Evolutionary conservation across 2,797 vertebrate genomes (phyloP).

Genomic region (Macropodus opercularis): DNA sequence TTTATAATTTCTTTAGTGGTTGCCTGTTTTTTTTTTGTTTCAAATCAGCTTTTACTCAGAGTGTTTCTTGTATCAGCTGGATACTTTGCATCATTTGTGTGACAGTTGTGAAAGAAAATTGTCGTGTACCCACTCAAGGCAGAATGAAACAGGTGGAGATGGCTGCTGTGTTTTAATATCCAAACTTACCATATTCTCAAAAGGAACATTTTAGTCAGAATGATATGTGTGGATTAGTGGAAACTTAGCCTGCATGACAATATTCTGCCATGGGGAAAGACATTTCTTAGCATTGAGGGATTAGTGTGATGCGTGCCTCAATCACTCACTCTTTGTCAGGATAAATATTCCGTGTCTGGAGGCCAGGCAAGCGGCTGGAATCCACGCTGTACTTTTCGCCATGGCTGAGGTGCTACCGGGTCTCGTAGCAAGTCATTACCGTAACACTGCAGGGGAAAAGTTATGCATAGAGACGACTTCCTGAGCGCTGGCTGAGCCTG

Average conservation of each 20-base stretch:
- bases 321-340: conserved; percentile 67
- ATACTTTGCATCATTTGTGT: conserved; percentile 16
- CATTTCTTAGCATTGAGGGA: conserved; percentile 69
- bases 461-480: conserved; percentile 69
- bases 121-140: conserved; percentile 8
- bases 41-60: conserved; percentile 20
- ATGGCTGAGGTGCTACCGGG: conserved; percentile 43
- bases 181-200: conserved; percentile 41
- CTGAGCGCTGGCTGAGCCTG: conserved; percentile 54
- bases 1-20: conserved; percentile 9
- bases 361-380: conserved; percentile 48
- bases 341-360: conserved; percentile 69
- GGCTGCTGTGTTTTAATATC: conserved; percentile 21
- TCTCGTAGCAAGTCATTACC: conserved; percentile 65
- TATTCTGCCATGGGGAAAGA: conserved; percentile 62
- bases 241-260: conserved; percentile 56
- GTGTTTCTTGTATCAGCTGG: conserved; percentile 12
- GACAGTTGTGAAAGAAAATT: conserved; percentile 14
- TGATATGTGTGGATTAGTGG: conserved; percentile 65
- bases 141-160: background rate
- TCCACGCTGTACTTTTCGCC: conserved; percentile 45
- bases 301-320: conserved; percentile 58
- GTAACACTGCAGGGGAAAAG: conserved; percentile 56
- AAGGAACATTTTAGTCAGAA: conserved; percentile 47
- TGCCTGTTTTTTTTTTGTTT: conserved; percentile 19